These are phyloP conservation scores for Apostichopus californicus DNA, from an alignment of 35 echinoderm and acorn worm species.

Conservation along the genomic window DNA sequence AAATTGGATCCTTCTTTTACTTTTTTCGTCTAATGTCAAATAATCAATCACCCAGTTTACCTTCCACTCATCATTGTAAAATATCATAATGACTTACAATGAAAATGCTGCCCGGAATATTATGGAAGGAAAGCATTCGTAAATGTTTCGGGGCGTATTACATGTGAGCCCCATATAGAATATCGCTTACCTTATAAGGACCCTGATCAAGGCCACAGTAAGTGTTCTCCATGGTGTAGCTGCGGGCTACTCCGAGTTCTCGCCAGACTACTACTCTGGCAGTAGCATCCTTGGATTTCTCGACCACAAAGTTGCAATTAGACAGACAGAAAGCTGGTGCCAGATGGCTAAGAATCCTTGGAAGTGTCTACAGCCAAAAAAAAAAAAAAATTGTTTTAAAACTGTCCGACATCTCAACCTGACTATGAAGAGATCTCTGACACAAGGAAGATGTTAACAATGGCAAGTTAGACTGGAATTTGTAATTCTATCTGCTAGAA, in stretches of 20 bases:
- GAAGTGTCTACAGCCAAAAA: slow-evolving; percentile 70
- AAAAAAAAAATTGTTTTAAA: no score
- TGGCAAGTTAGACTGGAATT: neutral
- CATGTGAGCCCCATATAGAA: neutral
- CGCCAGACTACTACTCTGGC: slow-evolving; percentile 97
- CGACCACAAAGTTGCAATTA: slow-evolving; percentile 88
- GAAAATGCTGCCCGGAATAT: no score
- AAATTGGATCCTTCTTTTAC: no score
- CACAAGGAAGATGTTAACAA: neutral
- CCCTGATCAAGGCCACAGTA: slow-evolving; percentile 97
- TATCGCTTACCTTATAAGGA: slow-evolving; percentile 79
- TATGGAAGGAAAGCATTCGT: no score
- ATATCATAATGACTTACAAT: no score
- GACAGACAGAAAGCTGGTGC: slow-evolving; percentile 84
- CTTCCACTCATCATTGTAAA: no score
- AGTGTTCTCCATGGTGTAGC: slow-evolving; percentile 99
- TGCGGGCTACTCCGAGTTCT: slow-evolving; percentile 85
- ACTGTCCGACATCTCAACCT: neutral
- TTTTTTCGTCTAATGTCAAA: no score
- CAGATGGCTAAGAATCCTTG: slow-evolving; percentile 71
- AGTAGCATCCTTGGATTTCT: slow-evolving; percentile 88
- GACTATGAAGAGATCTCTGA: neutral
- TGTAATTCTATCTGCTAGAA: neutral
- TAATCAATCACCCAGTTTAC: no score
- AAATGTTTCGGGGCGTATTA: neutral